Percentiles rank a stretch among this genome's conserved stretches.
These are phyloP conservation scores for Ageneiosus marmoratus DNA, from an alignment of 2,113 vertebrate species.

Conservation along the genomic window DNA sequence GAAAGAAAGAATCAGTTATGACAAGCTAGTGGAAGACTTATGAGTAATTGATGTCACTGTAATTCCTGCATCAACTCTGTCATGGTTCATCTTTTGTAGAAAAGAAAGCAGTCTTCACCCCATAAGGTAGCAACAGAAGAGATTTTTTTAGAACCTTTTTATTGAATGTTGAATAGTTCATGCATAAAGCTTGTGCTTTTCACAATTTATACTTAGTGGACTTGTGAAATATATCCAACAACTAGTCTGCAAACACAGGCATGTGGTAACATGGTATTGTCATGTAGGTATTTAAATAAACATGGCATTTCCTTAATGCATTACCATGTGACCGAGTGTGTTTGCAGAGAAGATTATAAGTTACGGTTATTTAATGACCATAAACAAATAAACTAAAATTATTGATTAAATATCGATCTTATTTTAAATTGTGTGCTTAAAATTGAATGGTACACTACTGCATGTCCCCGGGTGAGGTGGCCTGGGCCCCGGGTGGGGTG, in stretches of 20 bases:
- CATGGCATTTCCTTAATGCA: too few species aligned
- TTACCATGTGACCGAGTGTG: neutral
- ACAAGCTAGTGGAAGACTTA: constrained; percentile 8
- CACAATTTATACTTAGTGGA: neutral
- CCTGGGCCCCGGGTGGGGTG: too few species aligned
- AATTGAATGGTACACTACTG: neutral
- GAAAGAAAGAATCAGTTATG: neutral
- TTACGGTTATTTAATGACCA: neutral
- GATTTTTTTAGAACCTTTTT: neutral
- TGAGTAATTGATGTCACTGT: constrained; percentile 11
- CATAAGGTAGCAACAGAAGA: neutral
- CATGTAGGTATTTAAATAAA: too few species aligned
- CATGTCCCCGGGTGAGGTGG: too few species aligned
- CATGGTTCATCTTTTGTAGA: neutral
- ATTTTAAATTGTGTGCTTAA: neutral
- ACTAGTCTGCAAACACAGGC: neutral
- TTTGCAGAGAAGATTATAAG: neutral
- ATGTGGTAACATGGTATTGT: too few species aligned
- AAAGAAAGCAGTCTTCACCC: neutral
- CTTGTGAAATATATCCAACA: neutral
- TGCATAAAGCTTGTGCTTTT: neutral
- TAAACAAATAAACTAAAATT: neutral
- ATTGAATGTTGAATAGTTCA: neutral
- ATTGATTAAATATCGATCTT: neutral
- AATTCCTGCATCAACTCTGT: neutral